These are phyloP conservation scores for Sorex fumeus DNA, from an alignment of 2,113 vertebrate genomes.

Conservation along the genomic window DNA sequence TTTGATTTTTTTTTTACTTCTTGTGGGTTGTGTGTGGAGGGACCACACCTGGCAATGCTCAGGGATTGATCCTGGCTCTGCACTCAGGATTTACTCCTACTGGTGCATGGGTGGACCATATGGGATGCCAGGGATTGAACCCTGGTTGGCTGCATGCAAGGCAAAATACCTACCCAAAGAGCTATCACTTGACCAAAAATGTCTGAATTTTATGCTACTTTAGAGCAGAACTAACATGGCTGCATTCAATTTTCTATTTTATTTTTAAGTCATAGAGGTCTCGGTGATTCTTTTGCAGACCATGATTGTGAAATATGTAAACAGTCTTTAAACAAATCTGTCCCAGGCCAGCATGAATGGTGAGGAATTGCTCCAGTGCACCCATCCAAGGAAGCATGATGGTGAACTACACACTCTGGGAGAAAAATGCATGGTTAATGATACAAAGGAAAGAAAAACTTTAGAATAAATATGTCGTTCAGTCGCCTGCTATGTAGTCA, in stretches of 20 bases:
- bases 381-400: background rate
- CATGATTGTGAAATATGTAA: background rate
- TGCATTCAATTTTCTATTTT: background rate
- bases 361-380: no score
- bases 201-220: background rate
- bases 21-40: no score
- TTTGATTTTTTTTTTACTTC: background rate
- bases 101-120: no score
- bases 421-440: background rate
- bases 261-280: background rate
- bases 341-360: background rate
- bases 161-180: no score
- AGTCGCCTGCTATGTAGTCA: no score
- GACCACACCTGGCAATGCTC: no score
- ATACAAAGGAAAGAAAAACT: background rate
- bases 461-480: background rate
- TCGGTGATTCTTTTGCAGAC: background rate
- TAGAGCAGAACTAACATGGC: background rate
- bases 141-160: no score
- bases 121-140: no score
- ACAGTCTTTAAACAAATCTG: background rate
- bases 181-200: no score
- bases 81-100: no score
- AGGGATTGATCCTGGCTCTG: no score
- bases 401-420: background rate